A percentile compares a stretch with the other conserved stretches of the same genome.
These are phyloP conservation scores for Miichthys miiuy DNA, from an alignment of 2,797 vertebrate species.

Conservation along the genomic window DNA sequence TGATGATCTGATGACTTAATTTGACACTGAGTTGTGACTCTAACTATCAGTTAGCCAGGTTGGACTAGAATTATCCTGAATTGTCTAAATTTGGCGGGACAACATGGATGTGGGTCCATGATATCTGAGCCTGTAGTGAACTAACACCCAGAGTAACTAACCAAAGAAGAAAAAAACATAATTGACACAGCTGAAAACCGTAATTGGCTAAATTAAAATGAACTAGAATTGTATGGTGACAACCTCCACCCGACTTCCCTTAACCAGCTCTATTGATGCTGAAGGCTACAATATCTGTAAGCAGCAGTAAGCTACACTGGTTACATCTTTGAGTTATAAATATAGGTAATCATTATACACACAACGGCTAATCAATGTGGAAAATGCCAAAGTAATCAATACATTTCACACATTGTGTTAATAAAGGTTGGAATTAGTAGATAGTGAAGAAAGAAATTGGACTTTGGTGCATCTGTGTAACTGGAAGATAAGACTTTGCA, in stretches of 20 bases:
- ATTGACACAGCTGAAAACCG: background rate
- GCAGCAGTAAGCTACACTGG: background rate
- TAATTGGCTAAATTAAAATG: constrained; percentile 1
- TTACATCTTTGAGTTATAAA: constrained; percentile 3
- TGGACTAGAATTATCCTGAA: no score
- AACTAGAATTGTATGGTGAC: background rate
- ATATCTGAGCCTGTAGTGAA: no score
- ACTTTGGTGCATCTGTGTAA: background rate
- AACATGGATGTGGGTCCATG: no score
- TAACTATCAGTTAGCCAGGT: no score
- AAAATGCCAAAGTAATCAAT: constrained; percentile 45
- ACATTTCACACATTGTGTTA: constrained; percentile 1
- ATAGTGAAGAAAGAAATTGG: background rate
- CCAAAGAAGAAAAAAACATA: no score
- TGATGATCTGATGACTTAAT: no score
- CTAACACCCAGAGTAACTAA: no score
- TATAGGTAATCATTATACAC: constrained; percentile 15
- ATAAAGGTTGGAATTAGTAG: constrained; percentile 18
- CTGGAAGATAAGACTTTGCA: background rate
- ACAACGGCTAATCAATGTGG: constrained; percentile 21
- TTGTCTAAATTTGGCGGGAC: no score
- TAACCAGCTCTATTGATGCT: background rate
- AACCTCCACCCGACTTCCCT: background rate
- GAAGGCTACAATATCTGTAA: background rate
- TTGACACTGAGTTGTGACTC: no score